Base-by-base conservation (phyloP, 2,113 vertebrate genomes). In the Nymphicus hollandicus region DNA sequence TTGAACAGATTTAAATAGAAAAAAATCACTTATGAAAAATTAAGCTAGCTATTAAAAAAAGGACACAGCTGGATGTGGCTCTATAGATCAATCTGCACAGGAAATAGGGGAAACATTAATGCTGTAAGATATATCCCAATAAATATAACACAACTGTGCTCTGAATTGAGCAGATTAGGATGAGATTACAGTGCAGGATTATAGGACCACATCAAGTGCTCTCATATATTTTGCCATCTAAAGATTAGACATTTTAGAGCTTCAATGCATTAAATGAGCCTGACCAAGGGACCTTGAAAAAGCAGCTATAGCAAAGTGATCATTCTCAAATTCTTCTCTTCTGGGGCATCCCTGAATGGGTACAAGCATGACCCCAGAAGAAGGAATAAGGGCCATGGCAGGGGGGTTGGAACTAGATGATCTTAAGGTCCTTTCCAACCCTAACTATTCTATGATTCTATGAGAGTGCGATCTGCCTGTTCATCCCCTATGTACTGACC, bases 181-280 rank as follows among this genome's bases (percentile, higher is more conserved):
- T 2, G 4, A 78, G 91, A 94, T 96, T 91, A 86, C 41, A n/a
- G 86, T 0, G 33, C 55, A 65, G 89, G 93, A 96, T 96, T 95
- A 92, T 23, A 66, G 72, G 69, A 70, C 53, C 58, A 29, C 83
- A 66, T 44, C 72, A 22, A 33, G 31, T 8, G 53, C 68, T 70
- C 60, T 81, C 86, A 11, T 39, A 4, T 18, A 56, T 81, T 86
- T 66, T 88, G 53, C 86, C 53, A 91, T 95, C 86, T 83, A 58
- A 77, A 86, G 77, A 96, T 92, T 63, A 94, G 60, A 61, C 44
- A 58, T 83, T 93, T 88, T 58, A 94, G 92, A 92, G 41, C 77
- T 91, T 78, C 7, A 1, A 3, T 35, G 13, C 44, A 52, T 27
- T 49, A 65, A 76, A 72, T 6, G 64, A 71, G 49, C 58, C 76